Evolutionary conservation across 2,888 invertebrate species (phyloP).

Genomic region (Diadegma fenestrale): DNA sequence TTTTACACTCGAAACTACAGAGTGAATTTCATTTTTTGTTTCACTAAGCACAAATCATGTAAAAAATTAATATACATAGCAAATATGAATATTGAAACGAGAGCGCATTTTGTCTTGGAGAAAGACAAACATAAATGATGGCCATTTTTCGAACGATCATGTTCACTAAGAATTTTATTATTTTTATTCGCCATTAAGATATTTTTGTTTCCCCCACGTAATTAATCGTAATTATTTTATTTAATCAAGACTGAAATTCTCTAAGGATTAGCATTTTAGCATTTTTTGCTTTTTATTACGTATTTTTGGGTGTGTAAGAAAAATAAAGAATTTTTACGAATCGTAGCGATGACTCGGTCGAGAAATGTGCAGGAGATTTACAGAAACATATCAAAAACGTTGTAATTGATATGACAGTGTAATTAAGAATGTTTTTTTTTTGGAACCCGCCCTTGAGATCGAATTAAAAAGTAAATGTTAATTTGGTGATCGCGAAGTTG

Average conservation of each 20-base stretch:
- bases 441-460: conserved; percentile 76
- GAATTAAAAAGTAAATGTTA: conserved; percentile 65
- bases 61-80: conserved; percentile 50
- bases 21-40: conserved; percentile 15
- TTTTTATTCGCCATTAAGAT: conserved; percentile 28
- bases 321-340: conserved; percentile 16
- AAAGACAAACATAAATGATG: conserved; percentile 19
- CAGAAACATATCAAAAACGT: conserved; percentile 69
- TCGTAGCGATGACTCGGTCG: conserved; percentile 27
- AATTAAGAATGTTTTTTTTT: conserved; percentile 73
- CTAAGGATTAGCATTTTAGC: conserved; percentile 55
- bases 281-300: conserved; percentile 58
- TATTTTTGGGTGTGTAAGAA: conserved; percentile 32
- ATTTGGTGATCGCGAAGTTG: conserved; percentile 38
- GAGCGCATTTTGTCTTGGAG: conserved; percentile 17
- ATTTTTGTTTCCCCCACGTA: conserved; percentile 8
- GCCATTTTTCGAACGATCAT: conserved; percentile 28
- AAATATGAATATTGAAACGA: conserved; percentile 46
- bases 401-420: conserved; percentile 69
- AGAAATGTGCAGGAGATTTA: conserved; percentile 66
- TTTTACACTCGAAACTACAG: conserved; percentile 12
- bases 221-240: conserved; percentile 41
- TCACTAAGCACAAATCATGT: conserved; percentile 38
- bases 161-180: conserved; percentile 15
- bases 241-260: conserved; percentile 68